phyloP scores from a whole-genome alignment of 2,888 invertebrate species.

The Sericinus montela region DNA sequence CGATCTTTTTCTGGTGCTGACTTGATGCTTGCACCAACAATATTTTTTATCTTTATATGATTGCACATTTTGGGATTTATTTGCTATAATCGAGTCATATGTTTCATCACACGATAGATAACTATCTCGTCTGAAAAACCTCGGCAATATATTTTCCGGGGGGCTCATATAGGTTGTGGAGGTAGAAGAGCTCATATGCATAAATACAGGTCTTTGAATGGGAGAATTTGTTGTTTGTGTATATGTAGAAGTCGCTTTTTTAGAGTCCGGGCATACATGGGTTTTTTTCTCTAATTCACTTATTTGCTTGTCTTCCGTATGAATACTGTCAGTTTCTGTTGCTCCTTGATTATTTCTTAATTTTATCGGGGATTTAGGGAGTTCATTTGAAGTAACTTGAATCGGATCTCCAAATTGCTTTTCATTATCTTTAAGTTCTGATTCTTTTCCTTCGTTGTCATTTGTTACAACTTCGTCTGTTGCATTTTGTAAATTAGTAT shows the following conservation, averaged over 20 bases:
- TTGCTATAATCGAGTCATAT: constrained; percentile 27
- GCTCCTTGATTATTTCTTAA: not conserved
- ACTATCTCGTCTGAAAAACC: constrained; percentile 41
- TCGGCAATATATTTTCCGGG: constrained; percentile 62
- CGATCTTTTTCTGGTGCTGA: not conserved
- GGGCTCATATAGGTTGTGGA: constrained; percentile 76
- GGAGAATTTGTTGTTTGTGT: constrained; percentile 63
- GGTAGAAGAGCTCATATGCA: constrained; percentile 71
- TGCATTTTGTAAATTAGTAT: not conserved
- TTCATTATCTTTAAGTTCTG: not conserved
- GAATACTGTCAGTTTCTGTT: not conserved
- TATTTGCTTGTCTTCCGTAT: not conserved
- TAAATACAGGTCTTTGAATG: constrained; percentile 44
- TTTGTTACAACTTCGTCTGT: not conserved
- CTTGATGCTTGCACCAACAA: constrained; percentile 36
- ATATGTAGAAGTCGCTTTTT: constrained; percentile 51
- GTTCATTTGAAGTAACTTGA: not conserved
- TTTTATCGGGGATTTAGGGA: not conserved
- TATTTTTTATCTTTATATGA: constrained; percentile 26
- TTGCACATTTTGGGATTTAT: constrained; percentile 25
- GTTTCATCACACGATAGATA: constrained; percentile 34
- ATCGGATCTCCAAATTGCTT: not conserved
- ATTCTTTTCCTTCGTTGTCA: not conserved
- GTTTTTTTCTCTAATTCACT: not conserved
- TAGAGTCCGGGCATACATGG: constrained; percentile 17